phyloP scores from a whole-genome alignment of 64 coral and sea anemone genomes.

The Exaiptasia diaphana region DNA sequence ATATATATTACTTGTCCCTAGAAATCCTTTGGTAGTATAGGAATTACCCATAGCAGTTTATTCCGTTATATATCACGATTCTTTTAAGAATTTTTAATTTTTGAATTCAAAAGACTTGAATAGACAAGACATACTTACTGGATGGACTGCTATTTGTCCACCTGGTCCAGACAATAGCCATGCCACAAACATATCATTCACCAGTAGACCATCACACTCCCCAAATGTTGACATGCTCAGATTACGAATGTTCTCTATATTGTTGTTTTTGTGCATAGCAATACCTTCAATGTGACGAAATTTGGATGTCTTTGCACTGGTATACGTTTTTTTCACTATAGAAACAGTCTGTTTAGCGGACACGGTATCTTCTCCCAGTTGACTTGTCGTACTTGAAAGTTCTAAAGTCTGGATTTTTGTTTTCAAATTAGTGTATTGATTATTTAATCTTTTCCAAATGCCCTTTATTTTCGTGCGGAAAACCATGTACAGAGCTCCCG shows the following conservation, averaged over 20 bases:
- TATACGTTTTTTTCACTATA: slow-evolving; percentile 47
- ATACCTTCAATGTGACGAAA: slow-evolving; percentile 81
- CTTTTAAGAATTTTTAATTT: too few species aligned
- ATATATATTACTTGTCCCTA: too few species aligned
- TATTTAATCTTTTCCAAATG: too few species aligned
- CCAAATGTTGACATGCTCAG: slow-evolving; percentile 83
- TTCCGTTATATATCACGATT: too few species aligned
- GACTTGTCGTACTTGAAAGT: background rate
- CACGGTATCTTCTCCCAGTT: background rate
- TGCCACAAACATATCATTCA: slow-evolving; percentile 74
- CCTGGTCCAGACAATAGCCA: slow-evolving; percentile 76
- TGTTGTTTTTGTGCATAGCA: slow-evolving; percentile 83
- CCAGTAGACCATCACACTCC: slow-evolving; percentile 87
- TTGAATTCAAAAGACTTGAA: background rate
- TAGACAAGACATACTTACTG: slow-evolving; percentile 39
- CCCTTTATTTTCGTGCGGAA: too few species aligned
- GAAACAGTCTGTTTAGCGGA: background rate
- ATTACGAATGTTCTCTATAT: slow-evolving; percentile 93
- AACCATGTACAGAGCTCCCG: too few species aligned
- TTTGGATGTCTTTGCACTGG: slow-evolving; percentile 71
- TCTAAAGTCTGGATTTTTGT: too few species aligned
- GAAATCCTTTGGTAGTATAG: too few species aligned
- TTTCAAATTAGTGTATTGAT: too few species aligned
- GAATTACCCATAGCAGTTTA: too few species aligned
- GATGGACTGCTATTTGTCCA: slow-evolving; percentile 77